Percentiles rank a stretch among this genome's conserved stretches.
phyloP scores from a whole-genome alignment of 2,113 vertebrate species.

The Prinia subflava region DNA sequence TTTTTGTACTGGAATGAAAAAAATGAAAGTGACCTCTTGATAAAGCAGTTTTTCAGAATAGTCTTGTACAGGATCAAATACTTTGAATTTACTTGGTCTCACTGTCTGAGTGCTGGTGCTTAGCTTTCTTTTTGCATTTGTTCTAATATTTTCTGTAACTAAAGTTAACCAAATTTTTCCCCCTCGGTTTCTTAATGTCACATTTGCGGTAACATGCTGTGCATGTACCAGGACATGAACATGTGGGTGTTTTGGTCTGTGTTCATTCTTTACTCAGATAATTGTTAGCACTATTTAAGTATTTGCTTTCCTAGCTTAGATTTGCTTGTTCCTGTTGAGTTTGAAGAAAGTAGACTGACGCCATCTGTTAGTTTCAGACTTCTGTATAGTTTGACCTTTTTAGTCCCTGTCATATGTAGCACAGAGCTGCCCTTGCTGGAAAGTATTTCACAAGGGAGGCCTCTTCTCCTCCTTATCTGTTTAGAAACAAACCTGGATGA shows the following conservation, averaged over 20 bases:
- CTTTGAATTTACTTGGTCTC: background rate
- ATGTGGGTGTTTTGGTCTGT: slow-evolving; percentile 47
- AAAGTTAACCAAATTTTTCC: background rate
- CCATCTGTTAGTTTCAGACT: slow-evolving; percentile 31
- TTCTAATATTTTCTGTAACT: background rate
- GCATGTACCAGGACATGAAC: slow-evolving; percentile 17
- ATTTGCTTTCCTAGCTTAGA: slow-evolving; percentile 29
- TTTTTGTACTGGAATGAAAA: background rate
- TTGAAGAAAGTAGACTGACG: background rate
- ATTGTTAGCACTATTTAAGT: slow-evolving; percentile 37
- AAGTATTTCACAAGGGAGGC: background rate
- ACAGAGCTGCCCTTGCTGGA: background rate
- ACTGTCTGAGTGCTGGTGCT: background rate
- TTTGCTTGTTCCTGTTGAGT: slow-evolving; percentile 30
- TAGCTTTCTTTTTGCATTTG: background rate
- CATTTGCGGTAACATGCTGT: slow-evolving; percentile 23
- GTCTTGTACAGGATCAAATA: background rate
- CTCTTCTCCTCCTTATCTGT: background rate
- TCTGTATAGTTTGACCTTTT: background rate
- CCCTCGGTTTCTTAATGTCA: slow-evolving; percentile 12
- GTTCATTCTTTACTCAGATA: slow-evolving; percentile 30
- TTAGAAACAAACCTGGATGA: background rate
- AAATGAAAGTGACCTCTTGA: background rate
- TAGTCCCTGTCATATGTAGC: background rate
- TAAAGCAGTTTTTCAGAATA: background rate